A percentile compares a stretch with the other conserved stretches of the same genome.
These are phyloP conservation scores for Belonocnema kinseyi DNA, from an alignment of 1,140 invertebrate genomes.

Conservation along the genomic window DNA sequence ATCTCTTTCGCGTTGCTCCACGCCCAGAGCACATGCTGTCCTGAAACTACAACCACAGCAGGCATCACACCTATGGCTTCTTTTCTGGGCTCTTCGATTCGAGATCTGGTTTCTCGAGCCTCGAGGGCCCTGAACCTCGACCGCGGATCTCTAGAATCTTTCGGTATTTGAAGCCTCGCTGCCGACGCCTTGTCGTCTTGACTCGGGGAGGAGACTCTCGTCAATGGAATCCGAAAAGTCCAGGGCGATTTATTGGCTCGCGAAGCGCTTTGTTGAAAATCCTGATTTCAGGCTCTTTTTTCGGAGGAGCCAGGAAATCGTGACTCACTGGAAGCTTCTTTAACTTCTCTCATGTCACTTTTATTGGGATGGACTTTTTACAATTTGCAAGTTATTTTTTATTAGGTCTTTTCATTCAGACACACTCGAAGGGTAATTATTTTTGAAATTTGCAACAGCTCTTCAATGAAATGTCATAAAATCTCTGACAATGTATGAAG, in stretches of 20 bases:
- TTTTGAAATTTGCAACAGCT: too few species aligned
- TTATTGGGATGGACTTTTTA: too few species aligned
- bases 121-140: constrained; percentile 6
- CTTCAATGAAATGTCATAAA: too few species aligned
- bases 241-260: neutral
- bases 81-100: constrained; percentile 52
- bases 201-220: constrained; percentile 17
- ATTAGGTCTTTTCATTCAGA: too few species aligned
- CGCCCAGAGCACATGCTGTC: constrained; percentile 74
- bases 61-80: constrained; percentile 45
- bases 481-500: too few species aligned
- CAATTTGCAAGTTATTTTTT: too few species aligned
- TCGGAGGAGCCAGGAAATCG: neutral
- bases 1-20: constrained; percentile 73
- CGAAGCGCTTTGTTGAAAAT: constrained; percentile 2
- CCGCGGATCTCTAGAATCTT: neutral
- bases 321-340: neutral
- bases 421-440: too few species aligned
- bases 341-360: too few species aligned
- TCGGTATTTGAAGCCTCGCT: constrained; percentile 25
- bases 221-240: constrained; percentile 13
- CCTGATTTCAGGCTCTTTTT: neutral
- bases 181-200: constrained; percentile 23
- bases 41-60: constrained; percentile 43
- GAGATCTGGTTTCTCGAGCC: constrained; percentile 36